phyloP scores from a whole-genome alignment of 2,113 vertebrate species.

The Sardina pilchardus region DNA sequence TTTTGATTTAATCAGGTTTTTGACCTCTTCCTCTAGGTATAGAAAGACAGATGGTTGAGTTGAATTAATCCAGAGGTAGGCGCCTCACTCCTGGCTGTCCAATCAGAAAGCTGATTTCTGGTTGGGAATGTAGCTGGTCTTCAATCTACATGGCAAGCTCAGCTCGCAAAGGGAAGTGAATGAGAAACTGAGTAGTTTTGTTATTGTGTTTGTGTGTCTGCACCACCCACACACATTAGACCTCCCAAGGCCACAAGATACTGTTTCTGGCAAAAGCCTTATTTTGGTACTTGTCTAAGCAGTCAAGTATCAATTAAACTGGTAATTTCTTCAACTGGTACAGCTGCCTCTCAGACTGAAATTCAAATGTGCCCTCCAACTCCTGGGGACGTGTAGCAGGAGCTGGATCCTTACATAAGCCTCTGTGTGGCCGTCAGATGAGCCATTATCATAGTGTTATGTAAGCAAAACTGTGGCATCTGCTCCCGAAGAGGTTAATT shows the following conservation, averaged over 20 bases:
- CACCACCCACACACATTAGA: too few species aligned
- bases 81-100: not conserved
- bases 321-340: not conserved
- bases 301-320: not conserved
- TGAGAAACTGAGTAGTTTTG: too few species aligned
- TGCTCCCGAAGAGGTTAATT: not conserved
- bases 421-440: not conserved
- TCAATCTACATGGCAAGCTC: too few species aligned
- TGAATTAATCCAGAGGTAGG: slow-evolving; percentile 29
- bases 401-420: not conserved
- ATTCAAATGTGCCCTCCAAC: not conserved
- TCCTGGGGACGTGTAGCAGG: not conserved
- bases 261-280: not conserved
- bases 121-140: not conserved
- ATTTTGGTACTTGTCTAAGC: not conserved
- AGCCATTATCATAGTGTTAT: not conserved
- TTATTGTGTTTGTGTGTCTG: not conserved
- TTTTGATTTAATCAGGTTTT: slow-evolving; percentile 59
- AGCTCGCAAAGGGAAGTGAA: not conserved
- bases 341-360: not conserved
- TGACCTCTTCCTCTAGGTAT: slow-evolving; percentile 30
- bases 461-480: not conserved
- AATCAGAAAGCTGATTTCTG: not conserved
- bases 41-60: slow-evolving; percentile 57
- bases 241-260: not conserved